Conservation (phyloP, 2,797 vertebrate species). For the Helicolenus hilgendorfi region DNA sequence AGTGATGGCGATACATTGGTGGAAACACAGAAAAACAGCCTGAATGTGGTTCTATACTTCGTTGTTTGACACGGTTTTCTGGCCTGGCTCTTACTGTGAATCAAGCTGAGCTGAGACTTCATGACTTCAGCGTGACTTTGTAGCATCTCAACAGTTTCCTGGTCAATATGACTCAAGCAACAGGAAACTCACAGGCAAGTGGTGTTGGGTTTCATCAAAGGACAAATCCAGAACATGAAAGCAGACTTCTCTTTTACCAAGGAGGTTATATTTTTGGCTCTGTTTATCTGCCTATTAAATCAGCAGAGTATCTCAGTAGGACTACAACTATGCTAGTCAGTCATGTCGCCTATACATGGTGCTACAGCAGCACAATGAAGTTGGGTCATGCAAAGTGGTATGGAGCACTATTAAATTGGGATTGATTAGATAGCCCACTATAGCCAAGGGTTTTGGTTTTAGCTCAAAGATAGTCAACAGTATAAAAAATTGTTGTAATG, state of each 20-base stretch:
- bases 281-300: slow-evolving; percentile 2
- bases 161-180: slow-evolving; percentile 12
- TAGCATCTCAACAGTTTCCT: slow-evolving; percentile 33
- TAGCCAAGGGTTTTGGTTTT: not conserved
- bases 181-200: not conserved
- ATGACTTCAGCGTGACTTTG: slow-evolving; percentile 4
- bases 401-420: not conserved
- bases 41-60: slow-evolving; percentile 24
- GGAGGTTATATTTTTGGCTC: not conserved
- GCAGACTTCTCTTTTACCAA: not conserved
- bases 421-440: not conserved
- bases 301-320: not conserved
- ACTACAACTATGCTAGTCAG: not conserved
- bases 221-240: slow-evolving; percentile 61
- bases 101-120: slow-evolving; percentile 5
- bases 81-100: slow-evolving; percentile 14
- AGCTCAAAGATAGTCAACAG: not conserved
- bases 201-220: slow-evolving; percentile 42
- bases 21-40: slow-evolving; percentile 21
- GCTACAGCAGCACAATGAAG: not conserved
- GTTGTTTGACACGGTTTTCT: slow-evolving; percentile 33
- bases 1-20: slow-evolving; percentile 7
- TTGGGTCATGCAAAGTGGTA: not conserved
- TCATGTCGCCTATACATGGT: not conserved
- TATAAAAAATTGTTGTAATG: not conserved